A percentile compares a stretch with the other conserved stretches of the same genome.
Conservation (phyloP, 2,797 vertebrate genomes). For the Tenualosa thibaudeaui region DNA sequence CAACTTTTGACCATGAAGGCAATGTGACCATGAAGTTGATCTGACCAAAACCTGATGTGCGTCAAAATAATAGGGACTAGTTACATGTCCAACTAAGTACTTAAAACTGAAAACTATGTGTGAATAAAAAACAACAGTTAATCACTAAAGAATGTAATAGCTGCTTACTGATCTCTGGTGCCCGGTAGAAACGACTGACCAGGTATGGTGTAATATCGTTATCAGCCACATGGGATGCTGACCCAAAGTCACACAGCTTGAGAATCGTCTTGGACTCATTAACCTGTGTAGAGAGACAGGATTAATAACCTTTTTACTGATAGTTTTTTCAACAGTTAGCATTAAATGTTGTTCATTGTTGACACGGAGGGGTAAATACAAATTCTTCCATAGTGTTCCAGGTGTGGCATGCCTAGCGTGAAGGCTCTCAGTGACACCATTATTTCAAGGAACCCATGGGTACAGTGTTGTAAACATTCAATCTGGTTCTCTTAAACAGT, state of each 20-base stretch:
- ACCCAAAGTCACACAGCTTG: conserved; percentile 98
- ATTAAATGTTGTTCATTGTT: no score
- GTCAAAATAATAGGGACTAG: not conserved
- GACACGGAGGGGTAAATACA: no score
- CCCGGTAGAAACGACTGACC: conserved; percentile 98
- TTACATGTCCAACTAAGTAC: not conserved
- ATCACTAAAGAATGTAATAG: no score
- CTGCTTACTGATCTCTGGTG: conserved; percentile 96
- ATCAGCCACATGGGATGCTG: conserved; percentile 94
- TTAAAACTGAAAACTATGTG: not conserved
- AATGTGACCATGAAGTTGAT: no score
- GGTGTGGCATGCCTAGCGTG: not conserved
- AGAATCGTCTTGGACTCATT: conserved; percentile 99
- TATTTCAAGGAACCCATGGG: not conserved
- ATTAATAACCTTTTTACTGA: no score
- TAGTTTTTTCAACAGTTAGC: no score
- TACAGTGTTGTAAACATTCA: not conserved
- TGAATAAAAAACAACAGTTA: not conserved
- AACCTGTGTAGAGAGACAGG: conserved; percentile 73
- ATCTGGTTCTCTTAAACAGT: not conserved
- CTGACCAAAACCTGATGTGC: not conserved
- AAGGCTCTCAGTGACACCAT: not conserved
- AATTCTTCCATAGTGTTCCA: not conserved
- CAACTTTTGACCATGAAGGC: no score
- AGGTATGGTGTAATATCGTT: conserved; percentile 98